Conservation (phyloP, 37 sponge, comb jelly and placozoan genomes). For the Aphrocallistes beatrix region DNA sequence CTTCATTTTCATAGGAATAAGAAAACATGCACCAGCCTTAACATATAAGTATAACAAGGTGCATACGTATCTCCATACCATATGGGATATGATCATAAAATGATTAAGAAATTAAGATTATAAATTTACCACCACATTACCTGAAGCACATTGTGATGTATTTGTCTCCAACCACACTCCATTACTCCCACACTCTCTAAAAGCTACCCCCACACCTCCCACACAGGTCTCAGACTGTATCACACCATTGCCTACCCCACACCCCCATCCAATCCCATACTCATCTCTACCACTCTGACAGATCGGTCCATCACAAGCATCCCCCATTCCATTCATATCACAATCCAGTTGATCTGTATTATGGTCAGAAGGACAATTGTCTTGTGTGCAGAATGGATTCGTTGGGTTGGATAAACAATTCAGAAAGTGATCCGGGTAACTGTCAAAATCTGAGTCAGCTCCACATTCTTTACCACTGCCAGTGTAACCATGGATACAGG, state of each 20-base stretch:
- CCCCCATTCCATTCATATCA: background rate
- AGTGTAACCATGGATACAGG: background rate
- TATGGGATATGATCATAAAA: too few relatives aligned
- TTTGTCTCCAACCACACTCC: background rate
- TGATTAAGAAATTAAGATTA: too few relatives aligned
- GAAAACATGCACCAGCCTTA: too few relatives aligned
- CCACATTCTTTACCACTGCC: slow-evolving; percentile 11
- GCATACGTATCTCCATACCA: too few relatives aligned
- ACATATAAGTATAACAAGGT: too few relatives aligned
- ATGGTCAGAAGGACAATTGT: background rate
- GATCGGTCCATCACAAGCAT: background rate
- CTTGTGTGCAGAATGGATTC: background rate
- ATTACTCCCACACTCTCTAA: background rate
- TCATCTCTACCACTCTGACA: background rate
- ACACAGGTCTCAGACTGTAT: background rate
- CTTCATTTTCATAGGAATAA: too few relatives aligned
- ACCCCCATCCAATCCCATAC: background rate
- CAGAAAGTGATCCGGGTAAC: background rate
- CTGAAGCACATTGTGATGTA: slow-evolving; percentile 8
- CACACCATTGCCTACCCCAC: slow-evolving; percentile 5
- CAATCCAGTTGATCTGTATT: background rate
- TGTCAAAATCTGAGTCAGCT: background rate
- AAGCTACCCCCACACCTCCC: background rate
- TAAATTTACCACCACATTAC: too few relatives aligned
- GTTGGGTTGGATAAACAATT: background rate